Base-by-base conservation (phyloP, 1,140 invertebrate species). In the Drusus annulatus region DNA sequence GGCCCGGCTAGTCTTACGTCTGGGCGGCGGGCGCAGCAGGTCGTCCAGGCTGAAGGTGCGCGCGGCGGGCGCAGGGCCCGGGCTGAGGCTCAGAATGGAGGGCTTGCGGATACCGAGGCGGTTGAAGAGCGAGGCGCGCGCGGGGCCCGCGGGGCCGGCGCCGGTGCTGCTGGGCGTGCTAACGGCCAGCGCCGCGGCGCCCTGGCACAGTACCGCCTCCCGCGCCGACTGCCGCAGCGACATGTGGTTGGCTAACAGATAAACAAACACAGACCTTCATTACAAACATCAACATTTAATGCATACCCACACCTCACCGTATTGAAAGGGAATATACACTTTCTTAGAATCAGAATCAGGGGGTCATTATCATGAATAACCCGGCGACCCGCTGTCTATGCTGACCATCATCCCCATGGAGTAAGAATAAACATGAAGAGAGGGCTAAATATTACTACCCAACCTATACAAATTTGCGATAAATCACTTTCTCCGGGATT, bases 11-110 rank as follows among this genome's bases (percentile, higher is more conserved):
- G 81, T 78, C 93, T 93, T 93, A 93, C 93, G 92, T 93, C 92
- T 91, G 85, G 91, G 91, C 87, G 92, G 91, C 86, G 92, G 93
- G 90, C 93, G 93, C 90, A 95, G 92, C 87, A 95, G 92, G 92
- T 95, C 94, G 90, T 95, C 94, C 89, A 95, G 92, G 91, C 93
- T 94, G 91, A 95, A 95, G 84, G 94, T 94, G 90, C 94, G 90
- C 83, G 92, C 91, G 87, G 92, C 90, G 79, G 90, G 87, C 86
- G 87, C 87, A 80, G 85, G 86, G 10, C 23, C 28, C 85, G 84
- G 86, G 85, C 88, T 85, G 85, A 94, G 91, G 89, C 93, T 94
- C 86, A 94, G 90, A 87, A 94, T 91, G 84, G 93, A 94, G 86
- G 94, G 93, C 93, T 95, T 95, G 90, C 94, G 92, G 88, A 94